Percentiles rank a stretch among this genome's conserved stretches.
These are phyloP conservation scores for Trachelus iudaicus DNA, from an alignment of 2,888 invertebrate genomes.

Conservation along the genomic window DNA sequence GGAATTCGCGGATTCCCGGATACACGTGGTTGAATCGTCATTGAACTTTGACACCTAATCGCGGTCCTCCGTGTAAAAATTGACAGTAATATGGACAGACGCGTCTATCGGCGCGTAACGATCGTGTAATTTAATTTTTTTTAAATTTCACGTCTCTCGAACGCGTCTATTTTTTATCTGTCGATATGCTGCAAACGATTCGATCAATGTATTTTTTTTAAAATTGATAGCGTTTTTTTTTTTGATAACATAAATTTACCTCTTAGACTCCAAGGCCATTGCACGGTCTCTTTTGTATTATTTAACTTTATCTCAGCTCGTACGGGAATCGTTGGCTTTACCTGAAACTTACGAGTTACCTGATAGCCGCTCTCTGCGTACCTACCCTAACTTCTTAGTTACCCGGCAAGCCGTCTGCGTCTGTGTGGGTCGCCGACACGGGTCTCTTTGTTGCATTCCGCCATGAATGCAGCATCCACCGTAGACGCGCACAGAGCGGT, in stretches of 20 bases:
- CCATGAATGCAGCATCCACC: constrained; percentile 36
- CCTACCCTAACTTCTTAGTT: constrained; percentile 17
- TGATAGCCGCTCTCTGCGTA: constrained; percentile 41
- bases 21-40: background rate
- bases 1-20: background rate
- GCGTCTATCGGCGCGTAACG: background rate
- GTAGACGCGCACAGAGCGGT: constrained; percentile 1
- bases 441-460: constrained; percentile 52
- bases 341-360: constrained; percentile 6
- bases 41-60: background rate
- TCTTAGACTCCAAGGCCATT: background rate
- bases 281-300: background rate
- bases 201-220: too few species aligned
- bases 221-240: too few species aligned
- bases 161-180: too few species aligned
- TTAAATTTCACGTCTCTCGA: too few species aligned
- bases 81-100: background rate
- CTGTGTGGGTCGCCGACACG: constrained; percentile 6
- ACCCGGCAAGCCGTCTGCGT: constrained; percentile 12
- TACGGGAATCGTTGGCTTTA: background rate
- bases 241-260: background rate
- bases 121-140: too few species aligned
- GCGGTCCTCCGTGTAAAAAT: background rate
- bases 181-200: too few species aligned
- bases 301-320: background rate